Evolutionary conservation across 1,140 invertebrate genomes (phyloP).

Genomic region (Coelopa frigida): DNA sequence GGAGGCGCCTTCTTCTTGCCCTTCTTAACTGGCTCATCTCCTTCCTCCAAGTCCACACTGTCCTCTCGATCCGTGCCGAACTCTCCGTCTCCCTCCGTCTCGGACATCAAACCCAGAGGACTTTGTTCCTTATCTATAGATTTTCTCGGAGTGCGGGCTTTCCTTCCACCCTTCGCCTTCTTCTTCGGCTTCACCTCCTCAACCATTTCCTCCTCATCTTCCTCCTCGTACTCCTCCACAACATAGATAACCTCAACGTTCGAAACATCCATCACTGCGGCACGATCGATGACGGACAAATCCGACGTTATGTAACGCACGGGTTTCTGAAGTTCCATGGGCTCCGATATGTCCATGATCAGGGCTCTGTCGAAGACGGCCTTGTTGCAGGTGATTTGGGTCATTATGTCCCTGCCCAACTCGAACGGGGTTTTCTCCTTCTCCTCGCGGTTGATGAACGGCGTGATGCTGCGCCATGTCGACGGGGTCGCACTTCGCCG

Average conservation of each 20-base stretch:
- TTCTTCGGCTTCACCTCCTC: slow-evolving; percentile 38
- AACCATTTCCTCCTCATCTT: slow-evolving; percentile 28
- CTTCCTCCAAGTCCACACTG: slow-evolving; percentile 24
- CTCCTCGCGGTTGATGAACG: slow-evolving; percentile 42
- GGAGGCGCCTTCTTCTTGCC: slow-evolving; percentile 39
- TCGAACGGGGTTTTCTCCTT: slow-evolving; percentile 44
- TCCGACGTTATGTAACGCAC: slow-evolving; percentile 45
- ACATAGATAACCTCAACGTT: slow-evolving; percentile 46
- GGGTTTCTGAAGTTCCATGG: slow-evolving; percentile 34
- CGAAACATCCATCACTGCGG: slow-evolving; percentile 44
- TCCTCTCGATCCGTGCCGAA: slow-evolving; percentile 12
- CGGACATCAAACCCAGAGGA: slow-evolving; percentile 6
- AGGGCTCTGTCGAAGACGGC: slow-evolving; percentile 43
- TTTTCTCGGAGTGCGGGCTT: slow-evolving; percentile 29
- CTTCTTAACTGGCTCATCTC: slow-evolving; percentile 34
- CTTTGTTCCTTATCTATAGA: slow-evolving; percentile 32
- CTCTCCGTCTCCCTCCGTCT: slow-evolving; percentile 8
- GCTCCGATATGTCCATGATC: slow-evolving; percentile 43
- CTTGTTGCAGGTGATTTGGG: slow-evolving; percentile 40
- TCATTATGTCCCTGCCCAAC: slow-evolving; percentile 34
- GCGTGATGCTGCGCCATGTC: slow-evolving; percentile 42
- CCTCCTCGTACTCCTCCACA: slow-evolving; percentile 42
- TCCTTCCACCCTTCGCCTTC: slow-evolving; percentile 22
- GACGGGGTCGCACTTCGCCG: slow-evolving; percentile 42
- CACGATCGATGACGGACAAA: slow-evolving; percentile 43